These are phyloP conservation scores for Catocala nupta DNA, from an alignment of 2,888 invertebrate genomes.

Conservation along the genomic window DNA sequence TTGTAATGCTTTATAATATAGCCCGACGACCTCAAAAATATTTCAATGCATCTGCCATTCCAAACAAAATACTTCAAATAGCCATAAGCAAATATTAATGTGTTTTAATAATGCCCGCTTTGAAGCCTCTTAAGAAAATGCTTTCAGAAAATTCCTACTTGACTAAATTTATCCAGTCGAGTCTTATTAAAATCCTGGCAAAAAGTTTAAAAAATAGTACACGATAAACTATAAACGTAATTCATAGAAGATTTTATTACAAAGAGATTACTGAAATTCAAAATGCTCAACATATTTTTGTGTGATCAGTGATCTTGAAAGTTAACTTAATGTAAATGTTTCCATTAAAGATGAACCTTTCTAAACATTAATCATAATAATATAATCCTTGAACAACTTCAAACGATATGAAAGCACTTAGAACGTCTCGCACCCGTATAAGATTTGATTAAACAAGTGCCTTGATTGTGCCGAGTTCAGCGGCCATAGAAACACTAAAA, in stretches of 20 bases:
- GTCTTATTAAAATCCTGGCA: too few relatives aligned
- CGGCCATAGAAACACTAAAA: constrained; percentile 1
- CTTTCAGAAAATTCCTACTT: too few relatives aligned
- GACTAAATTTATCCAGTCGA: too few relatives aligned
- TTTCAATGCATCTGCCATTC: too few relatives aligned
- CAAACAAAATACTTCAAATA: too few relatives aligned
- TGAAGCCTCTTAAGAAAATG: too few relatives aligned
- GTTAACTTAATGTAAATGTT: neutral
- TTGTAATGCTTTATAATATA: too few relatives aligned
- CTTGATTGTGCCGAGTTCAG: constrained; percentile 38
- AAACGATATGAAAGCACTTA: constrained; percentile 29
- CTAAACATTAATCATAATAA: constrained; percentile 30
- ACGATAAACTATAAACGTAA: too few relatives aligned
- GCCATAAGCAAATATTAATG: too few relatives aligned
- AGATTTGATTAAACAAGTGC: constrained; percentile 41
- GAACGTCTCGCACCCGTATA: constrained; percentile 32
- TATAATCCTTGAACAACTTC: constrained; percentile 32
- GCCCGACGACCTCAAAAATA: too few relatives aligned
- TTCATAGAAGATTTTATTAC: neutral
- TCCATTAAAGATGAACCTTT: constrained; percentile 16
- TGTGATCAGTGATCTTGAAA: constrained; percentile 4
- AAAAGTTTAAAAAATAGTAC: too few relatives aligned
- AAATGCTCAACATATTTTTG: neutral
- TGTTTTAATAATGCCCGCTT: too few relatives aligned
- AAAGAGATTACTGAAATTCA: neutral